These are phyloP conservation scores for Pyrgilauda ruficollis DNA, from an alignment of 2,113 vertebrate genomes.

Conservation along the genomic window DNA sequence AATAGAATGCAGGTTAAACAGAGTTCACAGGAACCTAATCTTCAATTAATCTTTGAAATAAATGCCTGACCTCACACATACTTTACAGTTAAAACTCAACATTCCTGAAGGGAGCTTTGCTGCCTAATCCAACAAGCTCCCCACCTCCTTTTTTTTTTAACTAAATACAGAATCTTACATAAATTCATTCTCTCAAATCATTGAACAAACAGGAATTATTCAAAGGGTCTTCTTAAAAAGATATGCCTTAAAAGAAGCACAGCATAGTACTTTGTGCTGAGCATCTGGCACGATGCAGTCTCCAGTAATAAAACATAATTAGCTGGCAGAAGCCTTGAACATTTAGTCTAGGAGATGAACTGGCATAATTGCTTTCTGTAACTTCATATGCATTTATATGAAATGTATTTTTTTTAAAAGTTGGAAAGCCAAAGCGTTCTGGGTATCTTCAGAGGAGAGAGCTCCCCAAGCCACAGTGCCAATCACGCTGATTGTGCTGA, in stretches of 20 bases:
- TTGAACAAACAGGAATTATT: background rate
- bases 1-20: constrained; percentile 25
- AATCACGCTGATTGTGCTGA: background rate
- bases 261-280: fast-evolving
- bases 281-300: background rate
- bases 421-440: background rate
- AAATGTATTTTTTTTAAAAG: background rate
- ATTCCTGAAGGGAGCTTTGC: constrained; percentile 50
- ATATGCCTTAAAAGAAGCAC: background rate
- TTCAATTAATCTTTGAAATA: constrained; percentile 59
- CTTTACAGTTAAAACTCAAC: constrained; percentile 41
- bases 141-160: background rate
- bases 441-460: background rate
- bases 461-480: background rate
- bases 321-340: background rate
- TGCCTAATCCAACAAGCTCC: constrained; percentile 37
- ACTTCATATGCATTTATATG: background rate
- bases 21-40: constrained; percentile 54
- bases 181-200: background rate
- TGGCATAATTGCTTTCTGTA: background rate
- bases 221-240: background rate
- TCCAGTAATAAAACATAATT: background rate
- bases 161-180: background rate
- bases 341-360: background rate
- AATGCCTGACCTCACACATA: constrained; percentile 45